Evolutionary conservation across 2,113 vertebrate genomes (phyloP).

Genomic region (Neomonachus schauinslandi): DNA sequence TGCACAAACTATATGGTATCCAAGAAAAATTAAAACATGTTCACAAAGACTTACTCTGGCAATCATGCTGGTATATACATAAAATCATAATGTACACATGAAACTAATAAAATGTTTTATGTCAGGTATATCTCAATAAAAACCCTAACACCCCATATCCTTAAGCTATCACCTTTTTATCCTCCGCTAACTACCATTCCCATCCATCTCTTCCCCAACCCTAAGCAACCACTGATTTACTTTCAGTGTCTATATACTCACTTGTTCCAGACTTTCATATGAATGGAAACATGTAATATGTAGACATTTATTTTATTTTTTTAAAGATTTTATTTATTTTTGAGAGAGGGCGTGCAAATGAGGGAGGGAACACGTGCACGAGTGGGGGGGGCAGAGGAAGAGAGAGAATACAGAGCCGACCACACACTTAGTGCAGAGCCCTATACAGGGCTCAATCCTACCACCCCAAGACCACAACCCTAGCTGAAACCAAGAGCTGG

Average conservation of each 20-base stretch:
- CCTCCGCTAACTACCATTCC: background rate
- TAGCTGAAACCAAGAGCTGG: too few species aligned
- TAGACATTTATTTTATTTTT: background rate
- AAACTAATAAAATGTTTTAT: background rate
- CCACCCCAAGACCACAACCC: too few species aligned
- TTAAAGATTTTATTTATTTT: background rate
- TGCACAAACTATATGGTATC: background rate
- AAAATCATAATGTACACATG: background rate
- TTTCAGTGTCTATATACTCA: background rate
- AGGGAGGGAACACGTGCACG: background rate
- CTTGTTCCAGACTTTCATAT: background rate
- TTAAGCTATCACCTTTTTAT: background rate
- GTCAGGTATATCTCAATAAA: background rate
- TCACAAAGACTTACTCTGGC: background rate
- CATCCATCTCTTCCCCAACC: background rate
- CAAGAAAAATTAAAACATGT: constrained; percentile 10
- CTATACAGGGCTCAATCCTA: background rate
- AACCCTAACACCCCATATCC: background rate
- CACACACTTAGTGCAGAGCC: background rate
- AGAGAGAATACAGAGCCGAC: background rate
- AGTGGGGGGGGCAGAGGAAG: background rate
- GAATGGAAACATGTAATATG: background rate
- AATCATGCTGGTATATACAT: background rate
- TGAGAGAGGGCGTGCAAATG: too few species aligned
- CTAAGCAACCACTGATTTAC: background rate